These are phyloP conservation scores for Xiphophorus birchmanni DNA, from an alignment of 2,797 vertebrate species.

Conservation along the genomic window DNA sequence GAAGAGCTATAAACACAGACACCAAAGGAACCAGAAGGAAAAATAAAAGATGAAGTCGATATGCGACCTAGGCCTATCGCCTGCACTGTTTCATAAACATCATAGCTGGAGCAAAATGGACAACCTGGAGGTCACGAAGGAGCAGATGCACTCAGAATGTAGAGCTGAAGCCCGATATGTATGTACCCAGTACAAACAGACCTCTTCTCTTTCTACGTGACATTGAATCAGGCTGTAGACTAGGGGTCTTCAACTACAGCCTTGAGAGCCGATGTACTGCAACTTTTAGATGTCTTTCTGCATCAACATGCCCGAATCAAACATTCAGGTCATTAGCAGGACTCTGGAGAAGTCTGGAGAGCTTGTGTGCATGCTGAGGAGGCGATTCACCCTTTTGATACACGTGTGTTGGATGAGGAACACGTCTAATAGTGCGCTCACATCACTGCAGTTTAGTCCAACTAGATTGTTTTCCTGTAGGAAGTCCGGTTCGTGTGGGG, in stretches of 20 bases:
- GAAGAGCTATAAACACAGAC: constrained; percentile 5
- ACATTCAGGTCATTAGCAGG: background rate
- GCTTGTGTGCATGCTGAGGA: background rate
- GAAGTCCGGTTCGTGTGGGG: background rate
- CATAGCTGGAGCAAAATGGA: background rate
- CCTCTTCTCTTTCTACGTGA: background rate
- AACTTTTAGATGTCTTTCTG: background rate
- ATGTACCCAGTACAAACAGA: background rate
- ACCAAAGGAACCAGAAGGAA: background rate
- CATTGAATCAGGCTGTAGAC: background rate
- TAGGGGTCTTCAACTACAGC: background rate
- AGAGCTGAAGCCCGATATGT: background rate
- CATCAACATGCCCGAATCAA: background rate
- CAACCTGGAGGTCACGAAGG: background rate
- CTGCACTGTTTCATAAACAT: background rate
- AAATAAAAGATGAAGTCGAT: background rate
- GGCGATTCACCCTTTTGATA: background rate
- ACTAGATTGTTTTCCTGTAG: too few species aligned
- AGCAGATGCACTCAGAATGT: background rate
- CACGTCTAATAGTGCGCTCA: background rate
- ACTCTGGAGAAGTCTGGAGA: background rate
- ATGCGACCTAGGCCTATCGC: background rate
- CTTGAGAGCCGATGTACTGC: background rate
- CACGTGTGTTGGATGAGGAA: background rate
- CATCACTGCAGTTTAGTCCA: background rate